Evolutionary conservation across 2,888 invertebrate genomes (phyloP).

Genomic region (Ectobius pallidus): DNA sequence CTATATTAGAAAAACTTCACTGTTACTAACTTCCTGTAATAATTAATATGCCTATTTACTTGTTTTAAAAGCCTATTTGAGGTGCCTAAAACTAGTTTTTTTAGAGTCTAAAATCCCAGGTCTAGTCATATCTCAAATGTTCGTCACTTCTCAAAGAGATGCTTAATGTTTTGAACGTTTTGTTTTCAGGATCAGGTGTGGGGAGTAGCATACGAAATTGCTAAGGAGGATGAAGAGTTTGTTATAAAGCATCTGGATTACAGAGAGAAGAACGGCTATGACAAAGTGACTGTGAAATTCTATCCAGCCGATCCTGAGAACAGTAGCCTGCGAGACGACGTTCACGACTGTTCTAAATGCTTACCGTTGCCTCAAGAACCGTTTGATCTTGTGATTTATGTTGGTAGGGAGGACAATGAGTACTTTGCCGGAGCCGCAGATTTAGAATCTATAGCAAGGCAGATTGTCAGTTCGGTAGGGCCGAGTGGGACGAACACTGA

Average conservation of each 20-base stretch:
- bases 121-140: no score
- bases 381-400: slow-evolving; percentile 77
- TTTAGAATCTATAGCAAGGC: slow-evolving; percentile 76
- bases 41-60: no score
- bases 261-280: slow-evolving; percentile 93
- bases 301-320: slow-evolving; percentile 59
- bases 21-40: no score
- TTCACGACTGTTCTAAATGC: slow-evolving; percentile 11
- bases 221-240: slow-evolving; percentile 65
- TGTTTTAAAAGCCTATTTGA: no score
- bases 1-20: no score
- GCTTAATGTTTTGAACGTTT: no score
- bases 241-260: slow-evolving; percentile 85
- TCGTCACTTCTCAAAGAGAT: no score
- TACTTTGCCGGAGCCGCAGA: slow-evolving; percentile 80
- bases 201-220: slow-evolving; percentile 92
- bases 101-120: no score
- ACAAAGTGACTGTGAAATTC: slow-evolving; percentile 72
- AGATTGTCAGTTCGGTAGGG: slow-evolving; percentile 75
- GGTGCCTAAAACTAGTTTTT: no score
- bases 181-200: slow-evolving; percentile 71
- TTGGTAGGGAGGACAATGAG: slow-evolving; percentile 81
- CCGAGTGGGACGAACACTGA: slow-evolving; percentile 92
- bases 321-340: slow-evolving; percentile 24
- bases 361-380: slow-evolving; percentile 54